Percentiles rank a stretch among this genome's conserved stretches.
These are phyloP conservation scores for Champsocephalus esox DNA, from an alignment of 2,797 vertebrate species.

Conservation along the genomic window DNA sequence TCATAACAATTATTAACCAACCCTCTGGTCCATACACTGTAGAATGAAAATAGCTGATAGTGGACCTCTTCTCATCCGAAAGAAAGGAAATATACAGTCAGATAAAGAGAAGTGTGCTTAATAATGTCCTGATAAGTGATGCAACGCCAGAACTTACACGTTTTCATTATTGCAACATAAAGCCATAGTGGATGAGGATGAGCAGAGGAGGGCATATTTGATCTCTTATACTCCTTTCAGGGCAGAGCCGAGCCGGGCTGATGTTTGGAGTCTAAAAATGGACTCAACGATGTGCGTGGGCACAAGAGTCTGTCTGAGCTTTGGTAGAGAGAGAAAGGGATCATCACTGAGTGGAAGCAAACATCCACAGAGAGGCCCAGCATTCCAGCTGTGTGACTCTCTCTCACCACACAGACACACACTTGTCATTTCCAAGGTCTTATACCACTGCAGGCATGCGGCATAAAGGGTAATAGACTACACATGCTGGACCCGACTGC, in stretches of 20 bases:
- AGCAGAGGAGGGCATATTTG: conserved; percentile 5
- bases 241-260: conserved; percentile 3
- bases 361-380: conserved; percentile 65
- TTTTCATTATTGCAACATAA: conserved; percentile 19
- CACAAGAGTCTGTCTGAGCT: conserved; percentile 37
- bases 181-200: conserved; percentile 17
- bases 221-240: conserved; percentile 18
- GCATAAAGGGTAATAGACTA: conserved; percentile 36
- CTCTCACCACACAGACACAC: conserved; percentile 46
- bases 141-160: conserved; percentile 4
- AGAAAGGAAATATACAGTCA: conserved; percentile 1
- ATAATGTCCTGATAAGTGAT: conserved; percentile 4
- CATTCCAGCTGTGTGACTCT: conserved; percentile 75
- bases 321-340: conserved; percentile 38
- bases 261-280: conserved; percentile 53
- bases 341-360: conserved; percentile 41
- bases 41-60: conserved; percentile 18
- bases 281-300: conserved; percentile 31
- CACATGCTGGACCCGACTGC: neutral
- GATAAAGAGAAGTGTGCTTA: neutral
- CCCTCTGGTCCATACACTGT: neutral
- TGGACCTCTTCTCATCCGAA: conserved; percentile 23
- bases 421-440: conserved; percentile 58
- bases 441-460: conserved; percentile 50
- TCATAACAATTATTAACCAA: neutral